Conservation (phyloP, 2,797 vertebrate species). For the Rachycentron canadum region DNA sequence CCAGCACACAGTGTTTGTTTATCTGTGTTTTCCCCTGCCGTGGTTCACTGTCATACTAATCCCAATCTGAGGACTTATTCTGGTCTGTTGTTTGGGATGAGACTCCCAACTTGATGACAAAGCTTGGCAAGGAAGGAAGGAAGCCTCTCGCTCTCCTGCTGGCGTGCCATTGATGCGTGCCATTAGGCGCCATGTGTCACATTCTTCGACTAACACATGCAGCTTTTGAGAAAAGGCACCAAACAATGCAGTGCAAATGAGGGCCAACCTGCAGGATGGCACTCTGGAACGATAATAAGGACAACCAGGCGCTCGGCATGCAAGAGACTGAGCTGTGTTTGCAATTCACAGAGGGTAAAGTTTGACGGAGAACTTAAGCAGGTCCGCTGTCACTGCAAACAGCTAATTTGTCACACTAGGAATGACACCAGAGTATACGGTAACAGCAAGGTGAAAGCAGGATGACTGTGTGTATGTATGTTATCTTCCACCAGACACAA, state of each 20-base stretch:
- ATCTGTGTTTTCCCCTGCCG: slow-evolving; percentile 40
- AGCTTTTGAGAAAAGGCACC: slow-evolving; percentile 39
- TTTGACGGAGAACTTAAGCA: slow-evolving; percentile 45
- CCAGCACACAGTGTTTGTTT: slow-evolving; percentile 67
- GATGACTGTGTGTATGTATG: slow-evolving; percentile 20
- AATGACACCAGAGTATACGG: slow-evolving; percentile 32
- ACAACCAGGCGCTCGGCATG: slow-evolving; percentile 33
- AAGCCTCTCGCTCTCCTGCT: slow-evolving; percentile 61
- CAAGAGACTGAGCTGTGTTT: slow-evolving; percentile 34
- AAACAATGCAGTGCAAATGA: slow-evolving; percentile 57
- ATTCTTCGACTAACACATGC: slow-evolving; percentile 58
- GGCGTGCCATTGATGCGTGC: slow-evolving; percentile 63
- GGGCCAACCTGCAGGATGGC: slow-evolving; percentile 57
- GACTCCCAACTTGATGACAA: slow-evolving; percentile 58
- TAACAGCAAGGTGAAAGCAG: slow-evolving; percentile 28
- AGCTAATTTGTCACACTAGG: slow-evolving; percentile 50
- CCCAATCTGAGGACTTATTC: slow-evolving; percentile 71
- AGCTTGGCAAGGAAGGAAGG: slow-evolving; percentile 64
- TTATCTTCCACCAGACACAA: slow-evolving; percentile 33
- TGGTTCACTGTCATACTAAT: slow-evolving; percentile 67
- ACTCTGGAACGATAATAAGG: slow-evolving; percentile 59
- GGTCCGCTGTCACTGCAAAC: slow-evolving; percentile 16
- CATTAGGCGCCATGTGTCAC: slow-evolving; percentile 69
- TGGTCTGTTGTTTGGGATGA: slow-evolving; percentile 68
- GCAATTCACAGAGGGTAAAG: slow-evolving; percentile 37